Conservation (phyloP, 2,888 invertebrate genomes). For the Taphrorychus bicolor region DNA sequence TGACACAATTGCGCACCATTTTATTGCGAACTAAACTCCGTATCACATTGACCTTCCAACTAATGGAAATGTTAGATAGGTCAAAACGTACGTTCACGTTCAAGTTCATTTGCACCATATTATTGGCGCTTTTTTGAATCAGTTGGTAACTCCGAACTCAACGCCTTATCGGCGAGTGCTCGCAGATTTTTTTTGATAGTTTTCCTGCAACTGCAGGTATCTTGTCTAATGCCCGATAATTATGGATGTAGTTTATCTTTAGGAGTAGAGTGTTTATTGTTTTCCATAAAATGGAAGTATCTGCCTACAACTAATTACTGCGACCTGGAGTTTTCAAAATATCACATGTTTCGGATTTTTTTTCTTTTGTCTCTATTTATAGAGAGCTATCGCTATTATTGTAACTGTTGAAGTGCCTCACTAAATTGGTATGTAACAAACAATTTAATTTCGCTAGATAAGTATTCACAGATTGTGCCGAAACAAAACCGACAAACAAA, state of each 20-base stretch:
- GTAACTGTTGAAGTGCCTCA: neutral
- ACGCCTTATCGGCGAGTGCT: neutral
- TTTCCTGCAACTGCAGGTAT: neutral
- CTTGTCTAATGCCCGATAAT: neutral
- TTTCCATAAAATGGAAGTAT: too few species aligned
- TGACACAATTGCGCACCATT: neutral
- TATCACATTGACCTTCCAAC: slow-evolving; percentile 4
- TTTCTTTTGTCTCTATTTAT: too few species aligned
- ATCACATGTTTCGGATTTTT: too few species aligned
- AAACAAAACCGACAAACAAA: too few species aligned
- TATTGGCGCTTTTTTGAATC: neutral
- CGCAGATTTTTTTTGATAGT: neutral
- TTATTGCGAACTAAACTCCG: neutral
- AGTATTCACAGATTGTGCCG: too few species aligned
- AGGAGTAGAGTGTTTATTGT: too few species aligned
- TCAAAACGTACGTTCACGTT: slow-evolving; percentile 1
- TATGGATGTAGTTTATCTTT: neutral
- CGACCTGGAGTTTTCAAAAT: too few species aligned
- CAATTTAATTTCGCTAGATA: too few species aligned
- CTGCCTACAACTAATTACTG: too few species aligned
- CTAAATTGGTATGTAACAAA: neutral
- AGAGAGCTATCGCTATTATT: too few species aligned
- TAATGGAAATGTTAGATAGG: slow-evolving; percentile 5
- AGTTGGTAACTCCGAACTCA: too few species aligned
- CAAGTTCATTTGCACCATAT: slow-evolving; percentile 3